These are phyloP conservation scores for Microctenopoma steveboyesi DNA, from an alignment of 2,797 vertebrate genomes.

Conservation along the genomic window DNA sequence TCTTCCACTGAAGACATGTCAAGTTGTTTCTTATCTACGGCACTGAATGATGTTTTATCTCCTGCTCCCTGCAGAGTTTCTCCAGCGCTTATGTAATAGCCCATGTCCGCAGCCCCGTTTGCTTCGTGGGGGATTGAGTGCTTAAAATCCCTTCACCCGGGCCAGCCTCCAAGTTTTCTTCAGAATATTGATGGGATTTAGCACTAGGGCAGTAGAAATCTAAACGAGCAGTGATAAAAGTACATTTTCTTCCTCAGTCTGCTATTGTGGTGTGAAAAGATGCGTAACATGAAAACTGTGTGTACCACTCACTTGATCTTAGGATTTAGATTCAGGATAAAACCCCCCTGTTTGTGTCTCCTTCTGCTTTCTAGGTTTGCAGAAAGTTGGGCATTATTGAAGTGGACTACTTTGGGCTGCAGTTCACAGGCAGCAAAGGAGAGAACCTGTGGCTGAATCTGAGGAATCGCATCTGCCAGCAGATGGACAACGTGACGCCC, in stretches of 20 bases:
- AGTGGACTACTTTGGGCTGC: slow-evolving; percentile 98
- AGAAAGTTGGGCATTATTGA: slow-evolving; percentile 96
- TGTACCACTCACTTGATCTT: background rate
- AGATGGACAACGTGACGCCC: slow-evolving; percentile 94
- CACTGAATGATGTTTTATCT: slow-evolving; percentile 53
- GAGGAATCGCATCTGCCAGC: slow-evolving; percentile 97
- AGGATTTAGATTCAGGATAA: background rate
- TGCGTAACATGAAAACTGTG: background rate
- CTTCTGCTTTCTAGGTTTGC: slow-evolving; percentile 87
- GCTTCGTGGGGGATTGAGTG: slow-evolving; percentile 55
- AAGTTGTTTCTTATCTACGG: slow-evolving; percentile 41
- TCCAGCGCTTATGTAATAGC: slow-evolving; percentile 68
- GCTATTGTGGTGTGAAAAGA: background rate
- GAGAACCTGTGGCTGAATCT: slow-evolving; percentile 98
- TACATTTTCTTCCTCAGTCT: background rate
- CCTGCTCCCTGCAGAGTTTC: slow-evolving; percentile 45
- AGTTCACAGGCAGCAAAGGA: slow-evolving; percentile 96
- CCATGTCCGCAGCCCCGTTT: slow-evolving; percentile 31
- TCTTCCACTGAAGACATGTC: slow-evolving; percentile 8
- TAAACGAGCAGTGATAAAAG: slow-evolving; percentile 20
- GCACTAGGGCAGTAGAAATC: background rate
- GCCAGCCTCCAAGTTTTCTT: slow-evolving; percentile 46
- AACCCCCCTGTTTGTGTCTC: background rate
- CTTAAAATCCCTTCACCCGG: slow-evolving; percentile 35
- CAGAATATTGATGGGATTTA: slow-evolving; percentile 41